These are phyloP conservation scores for Atta texana DNA, from an alignment of 1,140 invertebrate species.

Conservation along the genomic window DNA sequence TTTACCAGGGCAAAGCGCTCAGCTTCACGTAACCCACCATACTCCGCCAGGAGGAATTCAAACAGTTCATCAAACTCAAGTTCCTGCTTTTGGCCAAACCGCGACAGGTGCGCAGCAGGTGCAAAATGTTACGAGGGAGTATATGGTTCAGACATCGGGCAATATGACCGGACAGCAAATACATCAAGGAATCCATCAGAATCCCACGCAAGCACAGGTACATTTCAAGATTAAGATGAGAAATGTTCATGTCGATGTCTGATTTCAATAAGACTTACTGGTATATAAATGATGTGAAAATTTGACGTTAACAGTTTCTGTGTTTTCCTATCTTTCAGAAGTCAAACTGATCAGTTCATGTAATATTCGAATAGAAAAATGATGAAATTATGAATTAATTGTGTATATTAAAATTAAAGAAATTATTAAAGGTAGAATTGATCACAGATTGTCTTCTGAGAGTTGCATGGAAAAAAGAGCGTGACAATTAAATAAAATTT, in stretches of 20 bases:
- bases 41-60: slow-evolving; percentile 83
- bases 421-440: neutral
- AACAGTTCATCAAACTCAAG: slow-evolving; percentile 84
- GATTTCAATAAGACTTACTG: neutral
- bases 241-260: slow-evolving; percentile 5
- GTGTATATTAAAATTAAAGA: neutral
- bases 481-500: neutral
- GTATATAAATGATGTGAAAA: neutral
- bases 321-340: neutral
- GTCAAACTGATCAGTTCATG: neutral
- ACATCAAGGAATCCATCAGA: slow-evolving; percentile 78
- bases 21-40: slow-evolving; percentile 84
- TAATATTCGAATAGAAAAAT: neutral
- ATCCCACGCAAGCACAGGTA: slow-evolving; percentile 75
- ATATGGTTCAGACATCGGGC: slow-evolving; percentile 78
- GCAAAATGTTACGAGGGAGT: slow-evolving; percentile 79
- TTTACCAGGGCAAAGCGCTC: slow-evolving; percentile 83
- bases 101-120: slow-evolving; percentile 76
- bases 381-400: neutral
- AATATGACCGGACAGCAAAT: slow-evolving; percentile 75
- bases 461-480: neutral
- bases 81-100: slow-evolving; percentile 79
- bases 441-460: neutral
- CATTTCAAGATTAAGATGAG: neutral
- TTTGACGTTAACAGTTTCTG: neutral